These are phyloP conservation scores for Xiphias gladius DNA, from an alignment of 2,113 vertebrate species.

Conservation along the genomic window DNA sequence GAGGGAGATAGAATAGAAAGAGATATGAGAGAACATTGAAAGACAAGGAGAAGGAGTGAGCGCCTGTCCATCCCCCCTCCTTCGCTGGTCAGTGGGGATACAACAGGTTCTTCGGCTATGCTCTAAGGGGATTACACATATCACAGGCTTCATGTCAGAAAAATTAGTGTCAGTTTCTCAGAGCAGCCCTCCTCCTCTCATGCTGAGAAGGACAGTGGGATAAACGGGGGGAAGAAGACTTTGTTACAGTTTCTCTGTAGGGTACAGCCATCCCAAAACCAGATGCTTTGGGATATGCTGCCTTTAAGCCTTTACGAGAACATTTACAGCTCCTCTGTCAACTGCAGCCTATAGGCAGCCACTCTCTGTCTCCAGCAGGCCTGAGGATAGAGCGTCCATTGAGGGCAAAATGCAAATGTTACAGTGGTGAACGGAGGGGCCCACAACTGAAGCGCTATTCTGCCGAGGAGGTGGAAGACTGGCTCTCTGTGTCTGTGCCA, in stretches of 20 bases:
- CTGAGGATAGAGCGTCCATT: conserved; percentile 78
- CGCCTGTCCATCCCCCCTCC: conserved; percentile 3
- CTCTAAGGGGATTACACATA: conserved; percentile 76
- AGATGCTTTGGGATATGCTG: neutral
- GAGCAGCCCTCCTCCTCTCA: conserved; percentile 45
- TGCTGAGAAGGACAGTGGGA: conserved; percentile 55
- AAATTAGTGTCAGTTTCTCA: conserved; percentile 69
- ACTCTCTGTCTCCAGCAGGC: conserved; percentile 54
- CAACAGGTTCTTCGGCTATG: conserved; percentile 60
- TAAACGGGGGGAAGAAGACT: conserved; percentile 37
- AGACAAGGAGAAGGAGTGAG: conserved; percentile 19
- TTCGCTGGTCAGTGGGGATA: conserved; percentile 49
- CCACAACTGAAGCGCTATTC: conserved; percentile 79
- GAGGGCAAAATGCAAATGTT: conserved; percentile 83
- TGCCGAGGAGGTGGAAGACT: conserved; percentile 70
- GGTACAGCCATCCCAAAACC: conserved; percentile 9
- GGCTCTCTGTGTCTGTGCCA: conserved; percentile 78
- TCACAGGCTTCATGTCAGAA: conserved; percentile 71
- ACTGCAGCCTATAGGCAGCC: conserved; percentile 56
- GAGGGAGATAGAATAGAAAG: neutral
- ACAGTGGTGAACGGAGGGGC: conserved; percentile 70
- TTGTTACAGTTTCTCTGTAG: conserved; percentile 30
- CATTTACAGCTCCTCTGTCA: conserved; percentile 56
- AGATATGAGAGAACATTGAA: conserved; percentile 3
- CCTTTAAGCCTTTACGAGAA: conserved; percentile 50